Evolutionary conservation across 2,113 vertebrate species (phyloP).

Genomic region (Dicentrarchus labrax): DNA sequence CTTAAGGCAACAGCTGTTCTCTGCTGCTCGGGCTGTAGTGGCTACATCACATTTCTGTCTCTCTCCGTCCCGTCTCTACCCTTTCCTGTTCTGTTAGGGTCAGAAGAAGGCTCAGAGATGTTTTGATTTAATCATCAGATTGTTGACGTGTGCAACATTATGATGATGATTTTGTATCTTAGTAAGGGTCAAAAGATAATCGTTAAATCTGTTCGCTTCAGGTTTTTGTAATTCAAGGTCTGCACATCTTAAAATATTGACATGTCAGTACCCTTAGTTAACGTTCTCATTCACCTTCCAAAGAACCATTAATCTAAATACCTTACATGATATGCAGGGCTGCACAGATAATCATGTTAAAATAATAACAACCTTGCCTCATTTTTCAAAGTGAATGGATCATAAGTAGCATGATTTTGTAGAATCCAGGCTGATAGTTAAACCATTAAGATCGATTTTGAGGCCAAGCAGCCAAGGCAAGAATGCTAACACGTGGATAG

Average conservation of each 20-base stretch:
- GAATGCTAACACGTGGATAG: too few species aligned
- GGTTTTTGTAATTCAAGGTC: constrained; percentile 9
- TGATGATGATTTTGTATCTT: not conserved
- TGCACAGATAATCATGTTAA: too few species aligned
- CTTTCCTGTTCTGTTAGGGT: not conserved
- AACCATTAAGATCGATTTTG: not conserved
- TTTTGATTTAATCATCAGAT: not conserved
- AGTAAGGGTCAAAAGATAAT: not conserved
- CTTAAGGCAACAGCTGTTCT: constrained; percentile 73
- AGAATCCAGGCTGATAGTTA: not conserved
- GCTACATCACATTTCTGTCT: constrained; percentile 17
- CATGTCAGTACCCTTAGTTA: not conserved
- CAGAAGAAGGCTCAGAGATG: not conserved
- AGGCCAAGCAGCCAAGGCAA: not conserved
- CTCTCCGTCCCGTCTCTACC: not conserved
- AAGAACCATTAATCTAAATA: not conserved
- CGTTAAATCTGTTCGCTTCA: not conserved
- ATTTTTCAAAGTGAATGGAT: not conserved
- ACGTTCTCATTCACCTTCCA: not conserved
- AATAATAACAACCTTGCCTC: not conserved
- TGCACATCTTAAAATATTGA: not conserved
- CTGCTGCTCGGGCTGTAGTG: constrained; percentile 11
- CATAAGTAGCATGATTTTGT: not conserved
- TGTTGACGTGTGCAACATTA: not conserved
- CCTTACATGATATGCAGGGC: not conserved